Conservation (phyloP, 1,140 invertebrate genomes). For the Elysia chlorotica region DNA sequence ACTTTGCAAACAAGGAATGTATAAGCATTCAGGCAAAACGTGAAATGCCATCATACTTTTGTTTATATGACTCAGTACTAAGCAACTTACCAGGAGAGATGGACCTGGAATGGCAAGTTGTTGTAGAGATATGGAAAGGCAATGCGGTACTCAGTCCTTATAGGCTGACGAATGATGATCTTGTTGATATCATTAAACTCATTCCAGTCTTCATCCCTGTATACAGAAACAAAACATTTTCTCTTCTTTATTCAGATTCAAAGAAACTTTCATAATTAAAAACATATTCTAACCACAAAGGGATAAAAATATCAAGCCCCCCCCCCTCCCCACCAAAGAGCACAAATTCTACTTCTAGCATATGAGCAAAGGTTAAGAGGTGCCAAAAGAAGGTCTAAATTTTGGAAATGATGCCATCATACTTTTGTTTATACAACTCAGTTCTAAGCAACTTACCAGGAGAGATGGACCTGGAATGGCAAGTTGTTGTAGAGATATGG, state of each 20-base stretch:
- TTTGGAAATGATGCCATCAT: too few relatives aligned
- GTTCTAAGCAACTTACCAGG: slow-evolving; percentile 51
- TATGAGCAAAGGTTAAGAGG: too few relatives aligned
- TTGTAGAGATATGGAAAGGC: slow-evolving; percentile 99
- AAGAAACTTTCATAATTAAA: not conserved
- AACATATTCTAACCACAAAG: not conserved
- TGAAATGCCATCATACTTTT: not conserved
- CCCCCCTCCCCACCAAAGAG: too few relatives aligned
- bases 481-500: slow-evolving; percentile 99
- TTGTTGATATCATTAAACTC: slow-evolving; percentile 99
- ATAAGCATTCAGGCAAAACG: not conserved
- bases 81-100: slow-evolving; percentile 53
- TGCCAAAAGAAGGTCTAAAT: too few relatives aligned
- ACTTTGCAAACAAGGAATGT: not conserved
- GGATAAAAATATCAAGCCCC: too few relatives aligned
- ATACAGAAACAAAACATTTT: not conserved
- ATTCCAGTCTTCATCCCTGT: slow-evolving; percentile 99
- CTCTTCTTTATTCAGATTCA: not conserved
- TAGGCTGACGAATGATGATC: slow-evolving; percentile 98
- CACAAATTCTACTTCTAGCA: too few relatives aligned
- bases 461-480: slow-evolving; percentile 73
- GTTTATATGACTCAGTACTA: not conserved
- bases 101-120: slow-evolving; percentile 84
- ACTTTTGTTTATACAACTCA: too few relatives aligned
- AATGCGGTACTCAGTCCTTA: slow-evolving; percentile 98